phyloP scores from a whole-genome alignment of 2,888 invertebrate genomes.

The Ormyrus rosae region DNA sequence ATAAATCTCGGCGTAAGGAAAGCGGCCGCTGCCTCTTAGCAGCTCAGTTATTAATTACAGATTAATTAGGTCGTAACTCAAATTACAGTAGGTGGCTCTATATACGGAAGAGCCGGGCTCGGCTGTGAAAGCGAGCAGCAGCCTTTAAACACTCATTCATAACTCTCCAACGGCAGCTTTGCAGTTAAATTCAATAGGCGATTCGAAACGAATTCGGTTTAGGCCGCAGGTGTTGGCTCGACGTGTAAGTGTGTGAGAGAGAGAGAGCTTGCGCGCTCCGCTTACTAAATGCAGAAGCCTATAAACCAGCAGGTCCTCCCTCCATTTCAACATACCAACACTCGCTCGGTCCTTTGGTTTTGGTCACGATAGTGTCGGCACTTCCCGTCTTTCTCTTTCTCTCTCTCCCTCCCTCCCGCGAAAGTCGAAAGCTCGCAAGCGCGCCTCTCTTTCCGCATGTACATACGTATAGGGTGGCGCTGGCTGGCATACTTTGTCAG shows the following conservation, averaged over 20 bases:
- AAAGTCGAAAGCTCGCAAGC: too few relatives aligned
- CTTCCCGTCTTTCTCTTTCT: not conserved
- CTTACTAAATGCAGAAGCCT: slow-evolving; percentile 14
- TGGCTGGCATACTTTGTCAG: slow-evolving; percentile 21
- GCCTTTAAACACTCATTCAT: not conserved
- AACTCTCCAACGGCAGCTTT: too few relatives aligned
- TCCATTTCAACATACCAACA: not conserved
- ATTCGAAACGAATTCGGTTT: slow-evolving; percentile 24
- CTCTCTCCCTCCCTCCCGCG: not conserved
- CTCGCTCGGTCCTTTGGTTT: too few relatives aligned
- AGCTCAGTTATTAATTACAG: slow-evolving; percentile 37
- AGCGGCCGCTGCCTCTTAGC: not conserved
- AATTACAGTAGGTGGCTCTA: not conserved
- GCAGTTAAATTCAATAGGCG: slow-evolving; percentile 16
- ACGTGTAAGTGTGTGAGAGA: not conserved
- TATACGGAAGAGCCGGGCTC: not conserved
- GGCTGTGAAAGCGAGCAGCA: not conserved
- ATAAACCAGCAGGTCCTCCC: not conserved
- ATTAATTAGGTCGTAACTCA: slow-evolving; percentile 41
- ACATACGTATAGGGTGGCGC: too few relatives aligned
- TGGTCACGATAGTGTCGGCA: not conserved
- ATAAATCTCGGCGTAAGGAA: slow-evolving; percentile 32
- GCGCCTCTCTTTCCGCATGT: not conserved
- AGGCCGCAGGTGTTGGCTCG: not conserved
- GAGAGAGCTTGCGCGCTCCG: not conserved